A percentile compares a stretch with the other conserved stretches of the same genome.
Conservation (phyloP, 2,888 invertebrate species). For the Ypsolopha sequella region DNA sequence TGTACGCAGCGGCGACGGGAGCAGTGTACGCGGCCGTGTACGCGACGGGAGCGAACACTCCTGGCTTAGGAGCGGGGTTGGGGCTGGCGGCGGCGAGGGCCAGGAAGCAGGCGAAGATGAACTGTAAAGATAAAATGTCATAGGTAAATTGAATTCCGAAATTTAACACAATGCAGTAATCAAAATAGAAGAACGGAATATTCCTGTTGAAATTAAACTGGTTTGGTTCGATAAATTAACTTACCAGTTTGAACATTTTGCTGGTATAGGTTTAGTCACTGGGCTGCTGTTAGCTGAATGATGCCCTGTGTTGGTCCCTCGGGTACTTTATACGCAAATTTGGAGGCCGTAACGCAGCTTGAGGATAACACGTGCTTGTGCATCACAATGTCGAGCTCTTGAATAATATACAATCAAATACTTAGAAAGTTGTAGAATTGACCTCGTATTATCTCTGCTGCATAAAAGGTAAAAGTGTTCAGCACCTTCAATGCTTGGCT, state of each 20-base stretch:
- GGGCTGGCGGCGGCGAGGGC: constrained; percentile 37
- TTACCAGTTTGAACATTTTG: constrained; percentile 24
- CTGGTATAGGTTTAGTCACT: constrained; percentile 10
- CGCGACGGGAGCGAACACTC: constrained; percentile 27
- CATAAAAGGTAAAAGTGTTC: too few relatives aligned
- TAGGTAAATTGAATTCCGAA: too few relatives aligned
- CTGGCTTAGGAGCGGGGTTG: constrained; percentile 9
- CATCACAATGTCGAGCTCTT: too few relatives aligned
- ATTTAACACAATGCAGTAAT: too few relatives aligned
- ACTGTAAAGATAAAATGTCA: constrained; percentile 23
- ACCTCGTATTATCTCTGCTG: too few relatives aligned
- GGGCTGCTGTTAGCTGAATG: constrained; percentile 5
- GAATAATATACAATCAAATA: too few relatives aligned
- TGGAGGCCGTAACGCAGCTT: not conserved
- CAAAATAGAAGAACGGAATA: too few relatives aligned
- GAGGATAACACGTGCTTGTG: not conserved
- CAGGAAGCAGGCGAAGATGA: constrained; percentile 41
- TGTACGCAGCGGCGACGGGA: constrained; percentile 26
- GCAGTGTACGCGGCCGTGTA: constrained; percentile 43
- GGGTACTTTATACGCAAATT: not conserved
- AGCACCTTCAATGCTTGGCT: too few relatives aligned
- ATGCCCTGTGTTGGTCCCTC: not conserved
- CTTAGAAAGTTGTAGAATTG: too few relatives aligned
- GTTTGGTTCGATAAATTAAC: constrained; percentile 5
- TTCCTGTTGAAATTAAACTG: not conserved